A percentile compares a stretch with the other conserved stretches of the same genome.
Evolutionary conservation across 2,888 invertebrate species (phyloP).

Genomic region (Megastigmus dorsalis): DNA sequence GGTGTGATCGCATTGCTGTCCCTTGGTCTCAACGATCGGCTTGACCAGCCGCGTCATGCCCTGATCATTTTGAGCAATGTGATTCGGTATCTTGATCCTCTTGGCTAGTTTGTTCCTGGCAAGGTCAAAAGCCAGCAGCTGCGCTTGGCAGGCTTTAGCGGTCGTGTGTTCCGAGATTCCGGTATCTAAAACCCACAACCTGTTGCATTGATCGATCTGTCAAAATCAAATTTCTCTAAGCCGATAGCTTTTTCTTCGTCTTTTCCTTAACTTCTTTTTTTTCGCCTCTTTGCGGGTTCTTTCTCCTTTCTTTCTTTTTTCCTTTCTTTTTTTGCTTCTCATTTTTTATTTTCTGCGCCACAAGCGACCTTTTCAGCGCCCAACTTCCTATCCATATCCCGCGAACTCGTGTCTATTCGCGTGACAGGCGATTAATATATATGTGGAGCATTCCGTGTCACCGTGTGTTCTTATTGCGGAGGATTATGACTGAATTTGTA

Average conservation of each 20-base stretch:
- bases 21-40: constrained; percentile 60
- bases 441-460: no score
- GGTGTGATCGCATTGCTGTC: constrained; percentile 53
- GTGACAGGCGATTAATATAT: no score
- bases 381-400: no score
- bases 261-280: constrained; percentile 2
- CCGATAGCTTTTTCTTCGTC: constrained; percentile 41
- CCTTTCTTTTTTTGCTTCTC: background rate
- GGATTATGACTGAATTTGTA: no score
- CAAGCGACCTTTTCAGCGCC: no score
- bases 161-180: constrained; percentile 77
- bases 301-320: background rate
- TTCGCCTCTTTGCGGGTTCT: background rate
- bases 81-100: constrained; percentile 58
- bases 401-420: no score
- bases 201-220: constrained; percentile 82
- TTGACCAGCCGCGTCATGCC: constrained; percentile 61
- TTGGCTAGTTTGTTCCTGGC: constrained; percentile 71
- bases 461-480: no score
- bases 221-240: constrained; percentile 54
- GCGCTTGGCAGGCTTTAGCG: constrained; percentile 80
- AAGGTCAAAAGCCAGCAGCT: constrained; percentile 84
- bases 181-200: constrained; percentile 83
- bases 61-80: constrained; percentile 57
- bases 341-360: no score